A percentile compares a stretch with the other conserved stretches of the same genome.
Conservation (phyloP, 2,888 invertebrate genomes). For the Epinotia bilunana region DNA sequence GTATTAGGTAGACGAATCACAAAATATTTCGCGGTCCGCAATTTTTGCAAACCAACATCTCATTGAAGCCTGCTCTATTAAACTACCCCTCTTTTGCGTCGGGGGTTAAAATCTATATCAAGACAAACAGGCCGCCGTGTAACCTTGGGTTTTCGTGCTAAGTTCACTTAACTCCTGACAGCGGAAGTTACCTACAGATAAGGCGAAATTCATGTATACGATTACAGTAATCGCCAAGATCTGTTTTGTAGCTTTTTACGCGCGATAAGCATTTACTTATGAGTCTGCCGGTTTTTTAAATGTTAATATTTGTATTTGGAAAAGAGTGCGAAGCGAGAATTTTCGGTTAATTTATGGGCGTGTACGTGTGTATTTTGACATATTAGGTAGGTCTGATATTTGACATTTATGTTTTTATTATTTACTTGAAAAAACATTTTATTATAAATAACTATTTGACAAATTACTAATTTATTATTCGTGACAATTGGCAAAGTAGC, state of each 20-base stretch:
- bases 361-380: too few species aligned
- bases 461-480: too few species aligned
- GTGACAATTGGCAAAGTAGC: too few species aligned
- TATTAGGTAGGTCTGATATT: too few species aligned
- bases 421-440: too few species aligned
- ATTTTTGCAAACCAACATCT: too few species aligned
- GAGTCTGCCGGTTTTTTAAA: not conserved
- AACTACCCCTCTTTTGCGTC: not conserved
- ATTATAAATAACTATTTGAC: too few species aligned
- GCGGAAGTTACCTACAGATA: constrained; percentile 36
- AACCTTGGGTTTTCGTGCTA: constrained; percentile 37
- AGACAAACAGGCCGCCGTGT: constrained; percentile 14
- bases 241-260: constrained; percentile 10
- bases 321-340: not conserved
- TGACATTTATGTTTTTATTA: too few species aligned
- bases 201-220: constrained; percentile 32
- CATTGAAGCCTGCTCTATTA: too few species aligned
- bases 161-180: constrained; percentile 38
- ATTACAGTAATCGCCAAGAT: constrained; percentile 20
- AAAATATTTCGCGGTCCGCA: too few species aligned
- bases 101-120: not conserved
- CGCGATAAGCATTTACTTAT: not conserved
- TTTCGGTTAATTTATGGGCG: not conserved
- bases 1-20: too few species aligned
- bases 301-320: not conserved